Conservation (phyloP, 2,888 invertebrate genomes). For the Salticus scenicus region DNA sequence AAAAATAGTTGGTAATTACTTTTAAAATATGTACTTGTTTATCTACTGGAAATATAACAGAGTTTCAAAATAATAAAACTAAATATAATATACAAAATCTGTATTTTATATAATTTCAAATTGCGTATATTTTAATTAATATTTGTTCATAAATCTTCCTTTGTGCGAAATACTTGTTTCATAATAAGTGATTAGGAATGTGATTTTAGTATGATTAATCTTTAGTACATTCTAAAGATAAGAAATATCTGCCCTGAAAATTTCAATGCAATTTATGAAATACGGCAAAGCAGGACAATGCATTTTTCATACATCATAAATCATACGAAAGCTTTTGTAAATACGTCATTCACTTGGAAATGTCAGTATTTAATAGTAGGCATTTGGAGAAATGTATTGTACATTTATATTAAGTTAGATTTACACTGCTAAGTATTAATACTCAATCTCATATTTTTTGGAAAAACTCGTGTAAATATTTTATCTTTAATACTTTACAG, state of each 20-base stretch:
- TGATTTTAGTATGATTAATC: conserved; percentile 59
- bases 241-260: conserved; percentile 43
- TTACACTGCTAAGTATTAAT: neutral
- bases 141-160: conserved; percentile 12
- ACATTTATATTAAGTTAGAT: neutral
- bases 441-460: neutral
- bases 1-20: too few species aligned
- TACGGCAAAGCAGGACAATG: conserved; percentile 51
- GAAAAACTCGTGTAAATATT: neutral
- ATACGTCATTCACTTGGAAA: neutral
- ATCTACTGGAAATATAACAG: too few species aligned
- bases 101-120: too few species aligned
- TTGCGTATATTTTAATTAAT: too few species aligned
- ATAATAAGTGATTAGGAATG: conserved; percentile 58
- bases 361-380: neutral
- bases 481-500: too few species aligned
- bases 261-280: conserved; percentile 28
- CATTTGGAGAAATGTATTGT: neutral
- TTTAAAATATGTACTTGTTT: too few species aligned
- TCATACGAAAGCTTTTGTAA: neutral
- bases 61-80: too few species aligned
- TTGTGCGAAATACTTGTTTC: conserved; percentile 44
- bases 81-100: too few species aligned
- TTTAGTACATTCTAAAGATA: conserved; percentile 60
- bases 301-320: conserved; percentile 2